A percentile compares a stretch with the other conserved stretches of the same genome.
Evolutionary conservation across 2,888 invertebrate species (phyloP).

Genomic region (Patella depressa): DNA sequence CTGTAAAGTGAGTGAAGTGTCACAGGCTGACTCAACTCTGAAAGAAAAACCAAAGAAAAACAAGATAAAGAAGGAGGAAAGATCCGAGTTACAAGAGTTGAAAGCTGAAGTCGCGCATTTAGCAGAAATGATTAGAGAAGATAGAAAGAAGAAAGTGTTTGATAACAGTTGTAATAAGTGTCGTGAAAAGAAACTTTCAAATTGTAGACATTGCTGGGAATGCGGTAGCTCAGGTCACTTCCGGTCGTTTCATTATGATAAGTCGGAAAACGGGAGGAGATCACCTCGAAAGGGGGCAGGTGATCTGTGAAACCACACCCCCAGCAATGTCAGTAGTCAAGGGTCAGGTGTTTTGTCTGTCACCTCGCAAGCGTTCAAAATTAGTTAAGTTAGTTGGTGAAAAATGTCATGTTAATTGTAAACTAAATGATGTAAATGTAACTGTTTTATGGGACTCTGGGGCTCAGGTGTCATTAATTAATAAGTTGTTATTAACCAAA

Average conservation of each 20-base stretch:
- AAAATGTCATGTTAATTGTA: background rate
- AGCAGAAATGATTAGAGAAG: background rate
- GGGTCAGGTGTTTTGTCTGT: background rate
- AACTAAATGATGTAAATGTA: background rate
- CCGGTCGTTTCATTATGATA: background rate
- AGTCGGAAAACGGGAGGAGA: background rate
- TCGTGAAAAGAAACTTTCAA: background rate
- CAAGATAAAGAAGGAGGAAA: no score
- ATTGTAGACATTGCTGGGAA: background rate
- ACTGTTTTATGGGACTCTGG: background rate
- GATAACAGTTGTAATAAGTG: no score
- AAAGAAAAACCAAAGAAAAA: no score
- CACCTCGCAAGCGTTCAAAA: background rate
- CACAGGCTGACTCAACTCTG: no score
- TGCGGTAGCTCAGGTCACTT: background rate
- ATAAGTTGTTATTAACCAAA: background rate
- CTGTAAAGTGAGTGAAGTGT: no score
- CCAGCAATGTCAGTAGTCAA: no score
- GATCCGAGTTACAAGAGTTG: background rate
- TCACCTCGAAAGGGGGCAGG: background rate
- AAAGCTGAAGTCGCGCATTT: background rate
- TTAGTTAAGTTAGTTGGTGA: background rate
- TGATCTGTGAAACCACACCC: background rate
- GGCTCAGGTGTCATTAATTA: background rate
- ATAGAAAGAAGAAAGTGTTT: no score